Evolutionary conservation across 2,888 invertebrate genomes (phyloP).

Genomic region (Acrobasis suavella): DNA sequence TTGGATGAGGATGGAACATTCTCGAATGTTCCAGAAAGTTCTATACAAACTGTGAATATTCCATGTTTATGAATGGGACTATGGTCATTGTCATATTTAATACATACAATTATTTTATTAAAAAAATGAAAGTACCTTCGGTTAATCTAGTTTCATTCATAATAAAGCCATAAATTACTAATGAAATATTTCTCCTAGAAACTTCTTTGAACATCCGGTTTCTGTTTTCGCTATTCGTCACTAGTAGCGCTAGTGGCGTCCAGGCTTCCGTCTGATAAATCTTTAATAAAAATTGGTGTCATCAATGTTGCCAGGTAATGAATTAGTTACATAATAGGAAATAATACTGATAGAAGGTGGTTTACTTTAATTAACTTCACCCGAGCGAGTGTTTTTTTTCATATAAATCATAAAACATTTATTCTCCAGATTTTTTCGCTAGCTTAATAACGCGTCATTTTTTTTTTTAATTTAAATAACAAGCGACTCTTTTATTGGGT

Average conservation of each 20-base stretch:
- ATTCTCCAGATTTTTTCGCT: too few relatives aligned
- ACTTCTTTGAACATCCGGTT: conserved; percentile 59
- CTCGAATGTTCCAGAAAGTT: conserved; percentile 63
- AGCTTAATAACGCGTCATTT: too few relatives aligned
- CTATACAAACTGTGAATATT: conserved; percentile 35
- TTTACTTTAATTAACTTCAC: too few relatives aligned
- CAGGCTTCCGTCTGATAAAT: conserved; percentile 40
- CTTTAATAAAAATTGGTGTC: conserved; percentile 26
- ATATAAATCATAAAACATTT: too few relatives aligned
- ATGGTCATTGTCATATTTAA: neutral
- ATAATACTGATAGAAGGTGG: neutral
- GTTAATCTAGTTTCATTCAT: conserved; percentile 31
- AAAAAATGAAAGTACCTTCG: neutral
- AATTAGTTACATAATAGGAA: conserved; percentile 26
- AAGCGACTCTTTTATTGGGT: too few relatives aligned
- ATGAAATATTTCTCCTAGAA: conserved; percentile 52
- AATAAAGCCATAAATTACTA: conserved; percentile 29
- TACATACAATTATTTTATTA: neutral
- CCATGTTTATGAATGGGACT: conserved; percentile 13
- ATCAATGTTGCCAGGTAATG: conserved; percentile 35
- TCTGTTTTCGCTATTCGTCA: conserved; percentile 47
- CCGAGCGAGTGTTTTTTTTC: too few relatives aligned
- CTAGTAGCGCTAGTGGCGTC: conserved; percentile 52
- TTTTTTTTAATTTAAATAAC: too few relatives aligned
- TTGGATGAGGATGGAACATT: conserved; percentile 38